These are phyloP conservation scores for Potorous gilbertii DNA, from an alignment of 2,797 vertebrate genomes.

Conservation along the genomic window DNA sequence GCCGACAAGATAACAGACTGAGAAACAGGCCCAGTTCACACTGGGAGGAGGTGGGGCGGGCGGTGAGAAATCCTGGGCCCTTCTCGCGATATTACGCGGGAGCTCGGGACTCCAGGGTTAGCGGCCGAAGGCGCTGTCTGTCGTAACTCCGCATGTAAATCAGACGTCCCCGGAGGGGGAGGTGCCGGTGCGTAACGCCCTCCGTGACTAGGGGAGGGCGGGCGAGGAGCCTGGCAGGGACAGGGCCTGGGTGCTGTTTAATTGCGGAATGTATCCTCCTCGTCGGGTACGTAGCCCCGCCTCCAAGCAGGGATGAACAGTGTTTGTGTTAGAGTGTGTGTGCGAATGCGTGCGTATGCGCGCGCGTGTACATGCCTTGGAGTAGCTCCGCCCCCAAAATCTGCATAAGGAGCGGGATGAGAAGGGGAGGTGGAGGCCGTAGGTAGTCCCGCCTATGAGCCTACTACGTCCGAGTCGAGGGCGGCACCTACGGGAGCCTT, in stretches of 20 bases:
- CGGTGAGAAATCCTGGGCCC: not conserved
- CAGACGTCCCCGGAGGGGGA: not conserved
- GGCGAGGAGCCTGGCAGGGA: not conserved
- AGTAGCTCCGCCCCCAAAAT: not conserved
- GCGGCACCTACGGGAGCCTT: not conserved
- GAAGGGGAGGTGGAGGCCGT: not conserved
- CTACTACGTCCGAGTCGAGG: not conserved
- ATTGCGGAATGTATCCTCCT: not conserved
- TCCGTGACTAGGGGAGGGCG: not conserved
- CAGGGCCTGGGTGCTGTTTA: not conserved
- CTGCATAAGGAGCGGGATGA: not conserved
- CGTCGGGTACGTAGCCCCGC: not conserved
- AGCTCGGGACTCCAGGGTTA: not conserved
- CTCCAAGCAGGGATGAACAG: not conserved
- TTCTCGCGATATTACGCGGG: not conserved
- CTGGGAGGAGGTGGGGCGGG: not conserved
- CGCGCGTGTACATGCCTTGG: too few species aligned
- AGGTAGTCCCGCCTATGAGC: not conserved
- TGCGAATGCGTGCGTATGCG: too few species aligned
- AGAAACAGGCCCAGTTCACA: not conserved
- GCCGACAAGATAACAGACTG: rapidly evolving
- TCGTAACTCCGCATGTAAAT: not conserved
- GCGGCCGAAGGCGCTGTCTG: not conserved
- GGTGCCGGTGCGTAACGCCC: not conserved
- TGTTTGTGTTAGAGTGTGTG: too few species aligned